These are phyloP conservation scores for Pongo abelii DNA, from an alignment of 2,113 vertebrate species.

Conservation along the genomic window DNA sequence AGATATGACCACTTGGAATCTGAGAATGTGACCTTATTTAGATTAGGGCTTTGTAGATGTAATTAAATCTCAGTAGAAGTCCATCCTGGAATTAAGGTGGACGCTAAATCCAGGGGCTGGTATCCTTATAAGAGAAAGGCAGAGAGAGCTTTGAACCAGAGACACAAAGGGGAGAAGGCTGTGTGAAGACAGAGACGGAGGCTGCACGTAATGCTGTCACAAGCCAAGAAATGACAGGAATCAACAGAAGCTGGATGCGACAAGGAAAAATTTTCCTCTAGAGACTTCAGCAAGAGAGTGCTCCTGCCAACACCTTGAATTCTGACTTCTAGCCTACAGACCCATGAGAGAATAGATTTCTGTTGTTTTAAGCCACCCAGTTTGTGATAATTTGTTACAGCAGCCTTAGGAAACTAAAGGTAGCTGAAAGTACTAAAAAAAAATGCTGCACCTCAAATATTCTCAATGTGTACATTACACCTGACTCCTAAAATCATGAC, in stretches of 20 bases:
- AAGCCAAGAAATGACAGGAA: too few species aligned
- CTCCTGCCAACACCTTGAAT: background rate
- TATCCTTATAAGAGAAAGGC: background rate
- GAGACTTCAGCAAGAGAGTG: accelerated
- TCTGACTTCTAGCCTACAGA: background rate
- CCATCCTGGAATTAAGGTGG: background rate
- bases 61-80: background rate
- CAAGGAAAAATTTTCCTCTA: background rate
- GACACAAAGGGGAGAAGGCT: background rate
- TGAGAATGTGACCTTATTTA: background rate
- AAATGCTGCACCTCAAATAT: background rate
- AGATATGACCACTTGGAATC: background rate
- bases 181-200: background rate
- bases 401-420: background rate
- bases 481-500: background rate
- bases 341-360: background rate
- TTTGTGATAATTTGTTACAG: background rate
- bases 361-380: background rate
- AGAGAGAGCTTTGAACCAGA: background rate
- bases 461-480: background rate
- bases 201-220: too few species aligned
- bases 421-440: background rate
- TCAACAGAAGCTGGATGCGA: too few species aligned
- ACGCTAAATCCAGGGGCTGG: background rate
- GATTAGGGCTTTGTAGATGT: background rate